phyloP scores from a whole-genome alignment of 2,888 invertebrate genomes.

The Geotrupes spiniger region DNA sequence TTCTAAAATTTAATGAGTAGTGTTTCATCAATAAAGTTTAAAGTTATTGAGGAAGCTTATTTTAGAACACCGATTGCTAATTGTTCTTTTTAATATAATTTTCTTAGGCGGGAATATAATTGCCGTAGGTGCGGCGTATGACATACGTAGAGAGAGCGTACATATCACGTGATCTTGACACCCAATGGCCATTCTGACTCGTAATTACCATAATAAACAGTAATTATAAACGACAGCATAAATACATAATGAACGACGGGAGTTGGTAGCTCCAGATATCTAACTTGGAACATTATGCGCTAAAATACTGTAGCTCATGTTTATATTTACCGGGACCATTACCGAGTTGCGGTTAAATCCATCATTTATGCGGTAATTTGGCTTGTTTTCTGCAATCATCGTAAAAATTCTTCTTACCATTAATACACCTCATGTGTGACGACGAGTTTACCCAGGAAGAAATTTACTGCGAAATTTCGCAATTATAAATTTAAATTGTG shows the following conservation, averaged over 20 bases:
- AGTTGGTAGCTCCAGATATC: conserved; percentile 33
- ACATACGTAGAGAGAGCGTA: conserved; percentile 22
- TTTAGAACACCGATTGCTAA: too few species aligned
- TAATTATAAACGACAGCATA: conserved; percentile 48
- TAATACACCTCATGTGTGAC: conserved; percentile 3
- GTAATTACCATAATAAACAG: conserved; percentile 49
- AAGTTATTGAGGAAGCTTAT: too few species aligned
- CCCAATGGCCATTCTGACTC: conserved; percentile 39
- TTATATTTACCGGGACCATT: conserved; percentile 28
- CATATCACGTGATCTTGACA: conserved; percentile 43
- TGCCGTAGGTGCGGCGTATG: conserved; percentile 15
- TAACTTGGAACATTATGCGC: conserved; percentile 28
- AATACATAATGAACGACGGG: conserved; percentile 43
- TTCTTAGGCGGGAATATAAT: conserved; percentile 1
- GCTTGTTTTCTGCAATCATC: conserved; percentile 33
- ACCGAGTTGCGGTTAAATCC: conserved; percentile 29
- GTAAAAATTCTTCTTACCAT: conserved; percentile 32
- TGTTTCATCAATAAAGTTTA: too few species aligned
- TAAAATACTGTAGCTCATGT: conserved; percentile 30
- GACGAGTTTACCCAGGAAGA: not conserved
- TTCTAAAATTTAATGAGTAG: too few species aligned
- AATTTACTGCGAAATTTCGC: not conserved
- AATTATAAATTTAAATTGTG: not conserved
- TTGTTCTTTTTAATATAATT: too few species aligned
- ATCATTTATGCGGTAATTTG: conserved; percentile 34